phyloP scores from a whole-genome alignment of 2,888 invertebrate genomes.

The Drosophila birchii region DNA sequence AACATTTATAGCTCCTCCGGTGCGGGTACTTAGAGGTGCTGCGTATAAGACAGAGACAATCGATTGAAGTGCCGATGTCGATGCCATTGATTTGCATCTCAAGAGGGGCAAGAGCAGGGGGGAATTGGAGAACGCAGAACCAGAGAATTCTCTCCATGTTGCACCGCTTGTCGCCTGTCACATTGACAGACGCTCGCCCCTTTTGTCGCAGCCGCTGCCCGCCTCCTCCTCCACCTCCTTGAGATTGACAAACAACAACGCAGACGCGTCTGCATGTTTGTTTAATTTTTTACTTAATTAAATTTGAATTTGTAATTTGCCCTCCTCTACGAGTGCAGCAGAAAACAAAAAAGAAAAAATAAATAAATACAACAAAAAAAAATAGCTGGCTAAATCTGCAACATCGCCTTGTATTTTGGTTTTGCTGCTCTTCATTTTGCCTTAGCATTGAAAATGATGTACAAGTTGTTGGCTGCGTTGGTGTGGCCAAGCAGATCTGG shows the following conservation, averaged over 20 bases:
- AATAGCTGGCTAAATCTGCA: slow-evolving; percentile 69
- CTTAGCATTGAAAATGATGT: slow-evolving; percentile 81
- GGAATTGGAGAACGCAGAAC: slow-evolving; percentile 5
- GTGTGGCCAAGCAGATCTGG: slow-evolving; percentile 68
- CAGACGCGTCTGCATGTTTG: slow-evolving; percentile 76
- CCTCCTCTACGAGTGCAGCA: slow-evolving; percentile 58
- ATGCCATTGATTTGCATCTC: slow-evolving; percentile 74
- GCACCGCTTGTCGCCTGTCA: slow-evolving; percentile 77
- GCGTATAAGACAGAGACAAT: slow-evolving; percentile 49
- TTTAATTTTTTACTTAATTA: slow-evolving; percentile 80
- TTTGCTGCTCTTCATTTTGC: slow-evolving; percentile 59
- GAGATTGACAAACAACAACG: slow-evolving; percentile 71
- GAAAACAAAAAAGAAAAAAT: slow-evolving; percentile 34
- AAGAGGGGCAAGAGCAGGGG: not conserved
- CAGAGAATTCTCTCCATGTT: slow-evolving; percentile 63
- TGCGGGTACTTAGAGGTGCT: slow-evolving; percentile 18
- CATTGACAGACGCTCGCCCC: slow-evolving; percentile 67
- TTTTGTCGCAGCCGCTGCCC: slow-evolving; percentile 2
- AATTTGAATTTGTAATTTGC: slow-evolving; percentile 80
- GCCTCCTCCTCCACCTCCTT: slow-evolving; percentile 1
- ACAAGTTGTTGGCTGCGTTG: slow-evolving; percentile 79
- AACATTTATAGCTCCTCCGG: slow-evolving; percentile 70
- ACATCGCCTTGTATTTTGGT: slow-evolving; percentile 52
- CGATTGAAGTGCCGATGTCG: slow-evolving; percentile 74
- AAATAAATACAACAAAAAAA: slow-evolving; percentile 12